Percentiles rank a stretch among this genome's conserved stretches.
These are phyloP conservation scores for Actinernus sp. DNA, from an alignment of 92 coral and sea anemone species.

Conservation along the genomic window DNA sequence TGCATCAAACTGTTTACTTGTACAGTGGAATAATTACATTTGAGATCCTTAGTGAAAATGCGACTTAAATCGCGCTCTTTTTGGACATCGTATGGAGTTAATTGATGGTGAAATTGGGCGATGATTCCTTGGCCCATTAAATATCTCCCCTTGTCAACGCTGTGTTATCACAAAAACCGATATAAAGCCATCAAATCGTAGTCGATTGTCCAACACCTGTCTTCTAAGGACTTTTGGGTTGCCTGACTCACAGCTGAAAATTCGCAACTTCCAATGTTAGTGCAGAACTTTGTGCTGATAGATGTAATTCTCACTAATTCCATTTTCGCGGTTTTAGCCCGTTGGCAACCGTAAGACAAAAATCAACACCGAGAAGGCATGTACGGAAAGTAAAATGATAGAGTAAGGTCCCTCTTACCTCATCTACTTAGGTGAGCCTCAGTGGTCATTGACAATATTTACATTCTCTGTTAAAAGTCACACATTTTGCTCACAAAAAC, in stretches of 20 bases:
- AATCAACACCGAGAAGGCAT: not conserved
- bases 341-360: not conserved
- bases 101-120: slow-evolving; percentile 45
- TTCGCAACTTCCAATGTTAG: slow-evolving; percentile 14
- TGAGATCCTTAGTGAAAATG: not conserved
- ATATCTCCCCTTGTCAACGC: slow-evolving; percentile 23
- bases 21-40: slow-evolving; percentile 65
- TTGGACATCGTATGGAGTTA: slow-evolving; percentile 1
- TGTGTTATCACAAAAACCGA: slow-evolving; percentile 42
- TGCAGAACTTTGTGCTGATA: slow-evolving; percentile 15
- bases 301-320: slow-evolving; percentile 15
- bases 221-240: slow-evolving; percentile 16
- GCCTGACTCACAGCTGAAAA: slow-evolving; percentile 37
- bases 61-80: not conserved
- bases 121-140: slow-evolving; percentile 30
- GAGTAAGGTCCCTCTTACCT: not conserved
- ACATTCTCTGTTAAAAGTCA: slow-evolving; percentile 21
- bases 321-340: slow-evolving; percentile 29
- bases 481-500: slow-evolving; percentile 1
- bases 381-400: not conserved
- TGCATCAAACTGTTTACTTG: slow-evolving; percentile 76
- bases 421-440: too few relatives aligned
- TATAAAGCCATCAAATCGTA: slow-evolving; percentile 28
- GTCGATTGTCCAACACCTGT: slow-evolving; percentile 37
- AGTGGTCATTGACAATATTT: not conserved